These are phyloP conservation scores for Amphiprion percula DNA, from an alignment of 2,113 vertebrate species.

Conservation along the genomic window DNA sequence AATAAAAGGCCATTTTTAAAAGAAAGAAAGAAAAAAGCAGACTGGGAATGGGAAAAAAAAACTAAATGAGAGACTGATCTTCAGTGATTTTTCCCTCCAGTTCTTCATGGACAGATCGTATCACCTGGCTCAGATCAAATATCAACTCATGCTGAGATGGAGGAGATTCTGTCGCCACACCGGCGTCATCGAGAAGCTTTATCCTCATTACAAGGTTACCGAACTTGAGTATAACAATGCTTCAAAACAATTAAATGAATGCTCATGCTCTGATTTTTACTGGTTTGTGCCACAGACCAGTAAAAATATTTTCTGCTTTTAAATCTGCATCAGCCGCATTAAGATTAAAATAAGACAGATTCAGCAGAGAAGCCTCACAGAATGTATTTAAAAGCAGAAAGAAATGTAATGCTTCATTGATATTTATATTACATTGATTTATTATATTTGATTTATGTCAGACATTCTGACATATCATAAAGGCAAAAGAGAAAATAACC, in stretches of 20 bases:
- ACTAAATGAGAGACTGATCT: neutral
- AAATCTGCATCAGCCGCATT: too few species aligned
- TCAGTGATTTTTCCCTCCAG: slow-evolving; percentile 54
- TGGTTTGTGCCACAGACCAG: neutral
- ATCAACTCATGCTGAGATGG: slow-evolving; percentile 84
- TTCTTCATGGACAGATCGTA: slow-evolving; percentile 70
- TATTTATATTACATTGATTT: too few species aligned
- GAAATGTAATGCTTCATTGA: too few species aligned
- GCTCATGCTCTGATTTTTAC: neutral
- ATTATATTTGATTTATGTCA: too few species aligned
- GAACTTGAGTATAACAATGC: neutral
- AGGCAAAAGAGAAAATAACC: too few species aligned
- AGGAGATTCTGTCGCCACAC: slow-evolving; percentile 79
- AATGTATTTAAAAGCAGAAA: too few species aligned
- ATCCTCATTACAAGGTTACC: slow-evolving; percentile 82
- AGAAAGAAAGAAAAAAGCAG: too few species aligned
- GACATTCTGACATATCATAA: too few species aligned
- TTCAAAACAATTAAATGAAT: neutral
- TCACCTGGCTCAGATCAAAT: slow-evolving; percentile 76
- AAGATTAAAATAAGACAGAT: too few species aligned
- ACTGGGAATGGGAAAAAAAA: neutral
- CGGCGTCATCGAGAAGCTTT: slow-evolving; percentile 78
- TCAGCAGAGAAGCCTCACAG: too few species aligned
- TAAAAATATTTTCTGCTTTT: neutral
- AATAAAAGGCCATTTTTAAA: neutral